A percentile compares a stretch with the other conserved stretches of the same genome.
Evolutionary conservation across 2,888 invertebrate genomes (phyloP).

Genomic region (Anthrax anthrax): DNA sequence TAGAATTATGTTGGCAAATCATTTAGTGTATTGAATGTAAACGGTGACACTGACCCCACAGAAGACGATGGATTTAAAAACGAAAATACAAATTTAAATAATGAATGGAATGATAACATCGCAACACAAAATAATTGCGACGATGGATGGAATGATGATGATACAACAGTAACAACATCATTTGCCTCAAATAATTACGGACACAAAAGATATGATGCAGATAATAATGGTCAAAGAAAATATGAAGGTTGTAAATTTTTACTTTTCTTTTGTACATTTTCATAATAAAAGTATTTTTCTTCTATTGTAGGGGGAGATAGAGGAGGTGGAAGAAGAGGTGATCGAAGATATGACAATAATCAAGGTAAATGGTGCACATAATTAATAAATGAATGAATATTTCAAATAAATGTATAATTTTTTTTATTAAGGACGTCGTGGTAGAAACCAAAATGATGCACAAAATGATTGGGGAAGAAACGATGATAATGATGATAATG

Average conservation of each 20-base stretch:
- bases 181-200: background rate
- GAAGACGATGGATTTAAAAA: too few species aligned
- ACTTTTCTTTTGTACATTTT: background rate
- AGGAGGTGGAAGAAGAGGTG: background rate
- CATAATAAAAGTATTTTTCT: background rate
- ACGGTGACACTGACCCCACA: too few species aligned
- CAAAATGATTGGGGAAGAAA: background rate
- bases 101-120: constrained; percentile 32
- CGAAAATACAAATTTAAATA: constrained; percentile 10
- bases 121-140: constrained; percentile 16
- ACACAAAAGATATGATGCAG: background rate
- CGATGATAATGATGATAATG: background rate
- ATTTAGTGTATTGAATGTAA: too few species aligned
- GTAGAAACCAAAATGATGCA: background rate
- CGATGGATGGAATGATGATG: background rate
- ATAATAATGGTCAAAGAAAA: background rate
- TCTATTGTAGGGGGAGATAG: background rate
- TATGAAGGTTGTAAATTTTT: background rate
- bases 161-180: background rate
- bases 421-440: background rate
- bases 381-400: background rate
- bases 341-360: background rate
- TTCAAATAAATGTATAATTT: background rate
- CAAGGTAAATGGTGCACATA: too few species aligned
- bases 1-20: background rate